Conservation (phyloP, 2,113 vertebrate species). For the Diphyllodes magnificus region DNA sequence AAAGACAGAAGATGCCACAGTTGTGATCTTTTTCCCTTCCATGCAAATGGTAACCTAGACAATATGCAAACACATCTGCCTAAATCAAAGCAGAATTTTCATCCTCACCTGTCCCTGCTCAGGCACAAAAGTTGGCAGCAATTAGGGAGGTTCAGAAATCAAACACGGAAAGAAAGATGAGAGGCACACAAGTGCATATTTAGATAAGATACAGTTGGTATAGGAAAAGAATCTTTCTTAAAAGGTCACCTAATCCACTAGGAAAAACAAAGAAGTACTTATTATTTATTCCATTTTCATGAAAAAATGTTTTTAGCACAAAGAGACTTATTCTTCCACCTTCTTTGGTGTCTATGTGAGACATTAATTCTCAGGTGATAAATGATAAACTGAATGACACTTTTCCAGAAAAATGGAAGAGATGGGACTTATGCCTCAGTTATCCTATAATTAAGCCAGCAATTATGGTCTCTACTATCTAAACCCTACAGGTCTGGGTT, state of each 20-base stretch:
- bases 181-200: neutral
- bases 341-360: neutral
- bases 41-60: constrained; percentile 37
- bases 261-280: neutral
- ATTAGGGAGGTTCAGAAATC: constrained; percentile 13
- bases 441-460: neutral
- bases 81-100: neutral
- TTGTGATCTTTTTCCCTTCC: neutral
- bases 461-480: neutral
- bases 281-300: neutral
- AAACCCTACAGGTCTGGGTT: neutral
- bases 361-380: neutral
- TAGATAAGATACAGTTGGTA: neutral
- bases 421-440: neutral
- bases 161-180: neutral
- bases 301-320: neutral
- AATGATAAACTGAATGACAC: neutral
- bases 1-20: neutral
- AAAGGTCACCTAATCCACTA: neutral
- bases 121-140: neutral
- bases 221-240: neutral
- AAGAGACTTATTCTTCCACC: neutral
- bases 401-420: neutral
- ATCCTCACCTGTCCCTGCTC: neutral
- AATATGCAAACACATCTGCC: constrained; percentile 41